Evolutionary conservation across 2,113 vertebrate genomes (phyloP), one percentile per base, ranked within the genome.

Genomic region (Barbus barbus): DNA sequence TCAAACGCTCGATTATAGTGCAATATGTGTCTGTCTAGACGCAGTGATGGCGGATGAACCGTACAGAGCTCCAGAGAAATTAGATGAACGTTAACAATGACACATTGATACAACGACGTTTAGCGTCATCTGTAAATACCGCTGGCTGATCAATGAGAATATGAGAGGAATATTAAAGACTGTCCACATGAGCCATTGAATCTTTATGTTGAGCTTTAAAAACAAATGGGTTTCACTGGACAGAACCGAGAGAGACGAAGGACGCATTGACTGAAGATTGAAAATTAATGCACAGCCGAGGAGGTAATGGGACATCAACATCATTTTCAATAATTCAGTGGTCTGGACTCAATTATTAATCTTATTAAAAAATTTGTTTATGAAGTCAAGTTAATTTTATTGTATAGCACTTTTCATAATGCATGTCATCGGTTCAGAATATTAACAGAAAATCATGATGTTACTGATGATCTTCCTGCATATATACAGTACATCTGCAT

Each of bases 21-120:
- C 78, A 73, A 75, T 73, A 14, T 84, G 80, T 56, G 78, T 81
- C 71, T 65, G 76, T 75, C 69, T 65, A 67, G 60, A 56, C 36
- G 13, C 36, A 24, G 46, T 48, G 65, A 86, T 87, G 85, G 31
- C 69, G 87, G 60, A 41, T 86, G 72, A 87, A 87, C 78, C 86
- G 58, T 83, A 61, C 72, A 28, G 72, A 79, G 16, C 46, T 24
- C 80, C 13, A 33, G 41, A 78, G 46, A 53, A 36, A 72, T 75
- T 44, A 82, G 60, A n/a, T 76, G 36, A 71, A 46, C 44, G 20
- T 76, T 80, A 53, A 83, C 82, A 44, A 33, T 84, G 77, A 71
- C 85, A 76, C 63, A 84, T 24, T 77, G 71, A 82, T 76, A 81
- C 48, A 76, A 65, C 83, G 56, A 33, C 44, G 53, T 82, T 82